Conservation (phyloP, 1,140 invertebrate species). For the Melipona quadrifasciata region DNA sequence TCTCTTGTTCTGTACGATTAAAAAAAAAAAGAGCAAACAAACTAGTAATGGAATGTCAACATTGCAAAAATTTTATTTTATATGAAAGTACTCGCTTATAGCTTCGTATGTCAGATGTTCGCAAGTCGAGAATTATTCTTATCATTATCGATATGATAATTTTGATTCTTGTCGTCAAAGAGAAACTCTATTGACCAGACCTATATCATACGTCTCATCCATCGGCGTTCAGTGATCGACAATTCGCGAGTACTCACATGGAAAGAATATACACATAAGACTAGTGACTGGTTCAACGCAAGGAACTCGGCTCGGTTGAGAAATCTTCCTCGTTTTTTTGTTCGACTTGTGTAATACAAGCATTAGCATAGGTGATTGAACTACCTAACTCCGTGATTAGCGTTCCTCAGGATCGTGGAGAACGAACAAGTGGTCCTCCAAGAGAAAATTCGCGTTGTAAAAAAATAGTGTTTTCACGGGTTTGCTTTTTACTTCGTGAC, state of each 20-base stretch:
- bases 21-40: constrained; percentile 15
- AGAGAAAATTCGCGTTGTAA: constrained; percentile 27
- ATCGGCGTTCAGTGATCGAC: constrained; percentile 17
- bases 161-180: constrained; percentile 20
- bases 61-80: constrained; percentile 43
- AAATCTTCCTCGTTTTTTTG: constrained; percentile 29
- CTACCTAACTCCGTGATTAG: constrained; percentile 18
- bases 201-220: constrained; percentile 30
- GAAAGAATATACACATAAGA: neutral
- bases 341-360: constrained; percentile 26
- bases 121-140: constrained; percentile 20
- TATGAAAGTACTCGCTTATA: constrained; percentile 34
- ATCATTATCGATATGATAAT: constrained; percentile 23
- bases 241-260: neutral
- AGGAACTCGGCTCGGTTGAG: neutral
- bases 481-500: neutral
- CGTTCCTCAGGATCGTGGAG: constrained; percentile 43
- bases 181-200: constrained; percentile 1
- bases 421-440: constrained; percentile 14
- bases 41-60: constrained; percentile 67
- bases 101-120: constrained; percentile 21
- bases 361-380: constrained; percentile 17
- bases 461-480: constrained; percentile 14
- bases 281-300: constrained; percentile 19
- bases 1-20: constrained; percentile 44